Percentiles rank a stretch among this genome's conserved stretches.
phyloP scores from a whole-genome alignment of 2,113 vertebrate species.

The Anoplopoma fimbria region DNA sequence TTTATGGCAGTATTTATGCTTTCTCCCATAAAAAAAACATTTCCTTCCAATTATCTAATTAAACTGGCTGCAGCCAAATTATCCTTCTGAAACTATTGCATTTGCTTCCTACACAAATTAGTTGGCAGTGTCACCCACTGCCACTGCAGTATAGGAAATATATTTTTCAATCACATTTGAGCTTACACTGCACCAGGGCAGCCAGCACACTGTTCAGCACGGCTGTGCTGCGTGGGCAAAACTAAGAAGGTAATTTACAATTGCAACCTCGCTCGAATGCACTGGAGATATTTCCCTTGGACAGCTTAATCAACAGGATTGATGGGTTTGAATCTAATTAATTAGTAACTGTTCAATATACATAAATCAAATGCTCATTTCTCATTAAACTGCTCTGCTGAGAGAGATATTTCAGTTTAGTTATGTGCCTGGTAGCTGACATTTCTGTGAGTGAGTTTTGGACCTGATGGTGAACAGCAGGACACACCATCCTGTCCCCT shows the following conservation, averaged over 20 bases:
- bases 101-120: constrained; percentile 31
- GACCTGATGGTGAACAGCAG: constrained; percentile 35
- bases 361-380: constrained; percentile 40
- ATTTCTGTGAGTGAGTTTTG: constrained; percentile 20
- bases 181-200: constrained; percentile 55
- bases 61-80: not conserved
- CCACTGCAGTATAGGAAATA: constrained; percentile 24
- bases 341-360: constrained; percentile 42
- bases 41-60: constrained; percentile 28
- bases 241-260: constrained; percentile 69
- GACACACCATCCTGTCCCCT: constrained; percentile 64
- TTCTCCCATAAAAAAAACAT: constrained; percentile 3
- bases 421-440: constrained; percentile 3
- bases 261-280: constrained; percentile 31
- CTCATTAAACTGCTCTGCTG: not conserved
- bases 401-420: constrained; percentile 8
- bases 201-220: constrained; percentile 34
- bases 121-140: constrained; percentile 9
- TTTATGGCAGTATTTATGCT: constrained; percentile 4
- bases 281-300: constrained; percentile 40
- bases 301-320: constrained; percentile 62
- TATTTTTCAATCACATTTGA: constrained; percentile 48
- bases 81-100: not conserved
- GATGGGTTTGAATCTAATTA: constrained; percentile 59
- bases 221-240: constrained; percentile 67